These are phyloP conservation scores for Saccostrea echinata DNA, from an alignment of 1,140 invertebrate genomes.

Conservation along the genomic window DNA sequence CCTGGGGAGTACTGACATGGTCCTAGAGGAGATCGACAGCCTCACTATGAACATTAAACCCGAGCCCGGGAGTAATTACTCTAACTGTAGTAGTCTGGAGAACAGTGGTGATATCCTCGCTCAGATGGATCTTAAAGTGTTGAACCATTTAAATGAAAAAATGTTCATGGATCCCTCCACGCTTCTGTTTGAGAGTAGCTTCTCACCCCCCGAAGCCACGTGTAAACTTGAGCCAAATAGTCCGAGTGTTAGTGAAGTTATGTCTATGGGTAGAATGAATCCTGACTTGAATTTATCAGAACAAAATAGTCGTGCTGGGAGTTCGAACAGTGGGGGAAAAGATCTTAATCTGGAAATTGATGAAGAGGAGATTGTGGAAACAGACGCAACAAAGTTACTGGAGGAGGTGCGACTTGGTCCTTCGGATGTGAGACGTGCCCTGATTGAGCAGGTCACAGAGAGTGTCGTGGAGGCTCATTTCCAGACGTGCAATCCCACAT, in stretches of 20 bases:
- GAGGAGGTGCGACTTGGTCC: constrained; percentile 86
- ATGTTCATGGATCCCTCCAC: constrained; percentile 33
- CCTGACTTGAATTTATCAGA: background rate
- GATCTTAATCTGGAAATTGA: background rate
- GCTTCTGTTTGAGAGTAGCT: background rate
- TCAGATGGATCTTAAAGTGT: constrained; percentile 17
- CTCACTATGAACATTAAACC: constrained; percentile 37
- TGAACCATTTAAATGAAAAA: constrained; percentile 14
- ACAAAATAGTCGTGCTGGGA: background rate
- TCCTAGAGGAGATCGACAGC: constrained; percentile 30
- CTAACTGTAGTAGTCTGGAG: background rate
- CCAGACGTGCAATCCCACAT: constrained; percentile 96
- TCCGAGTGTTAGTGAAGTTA: background rate
- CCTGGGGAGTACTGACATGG: background rate
- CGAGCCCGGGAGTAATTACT: constrained; percentile 29
- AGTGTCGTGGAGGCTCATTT: constrained; percentile 95
- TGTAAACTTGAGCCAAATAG: constrained; percentile 37
- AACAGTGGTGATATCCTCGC: background rate
- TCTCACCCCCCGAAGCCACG: constrained; percentile 13
- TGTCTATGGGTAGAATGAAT: constrained; percentile 1
- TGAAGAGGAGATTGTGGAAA: constrained; percentile 38
- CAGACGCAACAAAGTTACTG: constrained; percentile 65
- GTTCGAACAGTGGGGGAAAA: background rate
- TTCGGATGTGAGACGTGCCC: constrained; percentile 85
- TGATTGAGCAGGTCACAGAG: constrained; percentile 79